Evolutionary conservation across 2,888 invertebrate genomes (phyloP).

Genomic region (Melanostoma scalare): DNA sequence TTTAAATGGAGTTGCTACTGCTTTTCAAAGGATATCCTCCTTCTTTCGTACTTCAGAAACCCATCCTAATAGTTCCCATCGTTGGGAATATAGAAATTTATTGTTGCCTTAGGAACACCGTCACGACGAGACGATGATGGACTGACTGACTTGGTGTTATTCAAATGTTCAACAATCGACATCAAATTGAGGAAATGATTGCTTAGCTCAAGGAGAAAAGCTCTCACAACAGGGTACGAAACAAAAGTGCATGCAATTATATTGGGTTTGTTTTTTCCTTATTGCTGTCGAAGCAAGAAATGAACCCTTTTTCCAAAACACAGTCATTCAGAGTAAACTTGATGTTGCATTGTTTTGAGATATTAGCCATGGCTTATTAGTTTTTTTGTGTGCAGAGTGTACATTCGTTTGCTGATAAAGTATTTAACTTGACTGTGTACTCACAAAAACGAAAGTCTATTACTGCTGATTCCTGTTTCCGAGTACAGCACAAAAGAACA

Average conservation of each 20-base stretch:
- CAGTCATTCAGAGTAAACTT: slow-evolving; percentile 57
- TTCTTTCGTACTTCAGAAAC: slow-evolving; percentile 28
- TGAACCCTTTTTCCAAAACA: slow-evolving; percentile 1
- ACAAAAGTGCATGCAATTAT: slow-evolving; percentile 64
- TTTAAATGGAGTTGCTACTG: slow-evolving; percentile 45
- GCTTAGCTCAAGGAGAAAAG: slow-evolving; percentile 48
- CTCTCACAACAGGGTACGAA: slow-evolving; percentile 6
- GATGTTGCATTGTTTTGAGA: slow-evolving; percentile 70
- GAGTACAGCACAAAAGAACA: too few species aligned
- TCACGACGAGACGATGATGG: neutral
- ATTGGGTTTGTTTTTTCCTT: slow-evolving; percentile 24
- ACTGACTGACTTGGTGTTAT: slow-evolving; percentile 41
- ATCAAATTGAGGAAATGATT: slow-evolving; percentile 70
- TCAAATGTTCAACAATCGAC: slow-evolving; percentile 64
- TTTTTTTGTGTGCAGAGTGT: slow-evolving; percentile 51
- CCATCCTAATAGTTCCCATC: slow-evolving; percentile 39
- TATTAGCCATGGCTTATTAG: slow-evolving; percentile 67
- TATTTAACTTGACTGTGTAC: slow-evolving; percentile 35
- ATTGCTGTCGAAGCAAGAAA: neutral
- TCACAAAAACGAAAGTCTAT: neutral
- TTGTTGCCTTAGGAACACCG: slow-evolving; percentile 20
- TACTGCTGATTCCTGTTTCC: too few species aligned
- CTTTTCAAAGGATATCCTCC: slow-evolving; percentile 27
- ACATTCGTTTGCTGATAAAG: slow-evolving; percentile 63
- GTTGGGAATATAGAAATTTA: slow-evolving; percentile 38